Evolutionary conservation across 92 coral and sea anemone genomes (phyloP).

Genomic region (Epizoanthus scotinus): DNA sequence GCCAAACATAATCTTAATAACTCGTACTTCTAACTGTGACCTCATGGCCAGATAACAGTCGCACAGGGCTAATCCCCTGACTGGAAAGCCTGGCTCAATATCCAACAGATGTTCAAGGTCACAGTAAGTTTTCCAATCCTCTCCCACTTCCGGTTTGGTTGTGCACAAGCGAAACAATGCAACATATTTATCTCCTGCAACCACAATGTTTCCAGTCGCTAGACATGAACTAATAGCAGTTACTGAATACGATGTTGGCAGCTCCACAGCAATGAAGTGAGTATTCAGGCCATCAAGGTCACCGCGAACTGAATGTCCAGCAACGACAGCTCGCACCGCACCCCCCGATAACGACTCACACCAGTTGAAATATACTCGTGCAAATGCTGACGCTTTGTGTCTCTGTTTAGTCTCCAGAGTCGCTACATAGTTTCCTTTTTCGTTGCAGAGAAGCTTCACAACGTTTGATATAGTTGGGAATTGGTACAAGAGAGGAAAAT

Average conservation of each 20-base stretch:
- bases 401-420: slow-evolving; percentile 72
- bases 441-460: slow-evolving; percentile 76
- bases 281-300: slow-evolving; percentile 48
- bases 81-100: slow-evolving; percentile 77
- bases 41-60: slow-evolving; percentile 84
- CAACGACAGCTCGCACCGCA: slow-evolving; percentile 68
- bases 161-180: slow-evolving; percentile 70
- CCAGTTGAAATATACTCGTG: slow-evolving; percentile 97
- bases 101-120: slow-evolving; percentile 81
- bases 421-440: slow-evolving; percentile 75
- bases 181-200: slow-evolving; percentile 64
- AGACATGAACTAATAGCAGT: slow-evolving; percentile 69
- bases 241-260: slow-evolving; percentile 65
- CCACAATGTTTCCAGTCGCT: slow-evolving; percentile 75
- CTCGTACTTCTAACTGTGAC: slow-evolving; percentile 80
- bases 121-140: slow-evolving; percentile 32
- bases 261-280: slow-evolving; percentile 73
- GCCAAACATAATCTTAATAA: slow-evolving; percentile 68
- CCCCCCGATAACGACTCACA: slow-evolving; percentile 53
- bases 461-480: slow-evolving; percentile 87
- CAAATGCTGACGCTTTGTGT: slow-evolving; percentile 54
- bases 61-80: slow-evolving; percentile 66
- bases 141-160: slow-evolving; percentile 50
- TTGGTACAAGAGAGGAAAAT: slow-evolving; percentile 84
- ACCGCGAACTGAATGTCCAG: slow-evolving; percentile 72